These are phyloP conservation scores for Arctopsyche grandis DNA, from an alignment of 1,140 invertebrate species.

Conservation along the genomic window DNA sequence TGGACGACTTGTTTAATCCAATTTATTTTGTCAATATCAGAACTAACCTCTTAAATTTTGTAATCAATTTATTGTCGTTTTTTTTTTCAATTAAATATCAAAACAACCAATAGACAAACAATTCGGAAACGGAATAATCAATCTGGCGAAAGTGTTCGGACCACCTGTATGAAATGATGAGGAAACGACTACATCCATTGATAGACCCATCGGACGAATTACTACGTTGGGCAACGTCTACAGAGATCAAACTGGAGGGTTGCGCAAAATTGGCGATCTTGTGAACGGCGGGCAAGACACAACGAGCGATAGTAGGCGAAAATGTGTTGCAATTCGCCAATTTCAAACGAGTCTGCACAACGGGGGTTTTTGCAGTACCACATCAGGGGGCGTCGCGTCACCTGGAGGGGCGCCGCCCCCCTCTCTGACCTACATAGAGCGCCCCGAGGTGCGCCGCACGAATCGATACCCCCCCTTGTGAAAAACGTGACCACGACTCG, in stretches of 20 bases:
- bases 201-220: not conserved
- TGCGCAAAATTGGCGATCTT: not conserved
- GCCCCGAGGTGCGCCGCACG: conserved; percentile 2
- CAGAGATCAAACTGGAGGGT: not conserved
- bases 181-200: not conserved
- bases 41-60: no score
- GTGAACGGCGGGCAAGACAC: not conserved
- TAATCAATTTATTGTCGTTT: no score
- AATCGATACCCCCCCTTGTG: conserved; percentile 32
- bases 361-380: not conserved
- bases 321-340: not conserved
- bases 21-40: no score
- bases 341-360: not conserved
- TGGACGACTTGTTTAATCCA: no score
- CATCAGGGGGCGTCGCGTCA: not conserved
- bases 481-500: not conserved
- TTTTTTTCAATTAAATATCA: no score
- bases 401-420: conserved; percentile 8
- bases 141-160: no score
- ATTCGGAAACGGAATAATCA: no score
- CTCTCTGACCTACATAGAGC: conserved; percentile 38
- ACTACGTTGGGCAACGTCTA: not conserved
- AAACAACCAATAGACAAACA: no score
- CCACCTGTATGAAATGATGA: no score
- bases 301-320: not conserved